Base-by-base conservation (phyloP, 2,113 vertebrate species). In the Ellobius talpinus region DNA sequence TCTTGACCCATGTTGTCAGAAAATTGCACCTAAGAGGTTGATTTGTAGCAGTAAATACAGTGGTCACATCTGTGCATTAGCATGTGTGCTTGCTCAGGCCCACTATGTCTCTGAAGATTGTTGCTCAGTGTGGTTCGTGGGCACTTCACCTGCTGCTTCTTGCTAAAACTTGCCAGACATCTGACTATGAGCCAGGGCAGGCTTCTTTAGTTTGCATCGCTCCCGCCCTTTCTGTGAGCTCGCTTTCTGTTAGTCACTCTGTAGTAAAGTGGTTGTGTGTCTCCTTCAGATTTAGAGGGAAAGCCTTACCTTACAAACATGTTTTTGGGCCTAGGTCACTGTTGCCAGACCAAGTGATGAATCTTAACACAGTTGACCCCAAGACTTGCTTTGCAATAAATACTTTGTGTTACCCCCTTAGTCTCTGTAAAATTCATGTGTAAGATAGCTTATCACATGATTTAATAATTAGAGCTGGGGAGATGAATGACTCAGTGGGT, bases 51-150 rank as follows among this genome's bases (percentile, higher is more conserved):
- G 7, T 31, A 9, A 73, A 24, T 8, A 0, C 3, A 0, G 33
- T 1, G 9, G 39, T 23, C 4, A 19, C 0, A 0, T 3, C 5
- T 19, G 19, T 6, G 19, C 12, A 4, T 23, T 3, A 0, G n/a
- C 23, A 1, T 0, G 0, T 1, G 1, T 1, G 6, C 33, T n/a
- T 42, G 3, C 1, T 12, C 3, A 7, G 72, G 14, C 74, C 16
- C 21, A 4, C 23, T 10, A 4, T 12, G 2, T 16, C 50, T 23
- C 4, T 94, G 89, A 72, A 66, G 92, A 14, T 21, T 10, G 42
- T 0, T 2, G 11, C 12, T 55, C 61, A 4, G 77, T 47, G 24
- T 42, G 89, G 50, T 39, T 33, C 39, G 42, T 76, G 84, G 23
- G n/a, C 1, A 0, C 0, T 29, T 50, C 11, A 9, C 66, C 16